Conservation (phyloP, 2,113 vertebrate genomes). For the Catharus fuscescens region DNA sequence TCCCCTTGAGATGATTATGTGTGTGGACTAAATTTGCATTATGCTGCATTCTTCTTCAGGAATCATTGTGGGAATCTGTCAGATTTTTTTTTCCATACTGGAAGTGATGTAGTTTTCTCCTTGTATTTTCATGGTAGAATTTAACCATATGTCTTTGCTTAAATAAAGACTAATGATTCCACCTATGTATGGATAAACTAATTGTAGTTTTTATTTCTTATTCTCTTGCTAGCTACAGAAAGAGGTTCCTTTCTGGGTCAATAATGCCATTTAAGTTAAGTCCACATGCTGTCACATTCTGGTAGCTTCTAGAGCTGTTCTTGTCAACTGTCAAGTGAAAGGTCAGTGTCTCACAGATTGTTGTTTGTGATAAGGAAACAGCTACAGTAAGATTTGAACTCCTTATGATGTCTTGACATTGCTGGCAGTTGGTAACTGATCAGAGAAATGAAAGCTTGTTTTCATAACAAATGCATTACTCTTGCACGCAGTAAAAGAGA, state of each 20-base stretch:
- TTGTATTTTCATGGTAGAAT: not conserved
- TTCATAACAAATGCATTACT: not conserved
- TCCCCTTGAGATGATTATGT: not conserved
- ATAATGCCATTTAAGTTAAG: conserved; percentile 56
- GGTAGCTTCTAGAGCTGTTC: conserved; percentile 38
- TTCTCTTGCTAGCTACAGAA: not conserved
- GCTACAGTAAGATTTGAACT: not conserved
- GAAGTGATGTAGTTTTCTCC: not conserved
- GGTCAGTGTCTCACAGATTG: conserved; percentile 57
- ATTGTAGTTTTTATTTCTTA: not conserved
- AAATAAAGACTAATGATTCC: conserved; percentile 9
- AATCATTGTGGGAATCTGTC: not conserved
- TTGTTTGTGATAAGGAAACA: not conserved
- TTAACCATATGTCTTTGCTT: not conserved
- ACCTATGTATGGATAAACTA: not conserved
- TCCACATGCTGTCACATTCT: conserved; percentile 29
- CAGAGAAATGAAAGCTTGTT: not conserved
- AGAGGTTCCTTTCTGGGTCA: conserved; percentile 65
- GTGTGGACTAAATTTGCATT: not conserved
- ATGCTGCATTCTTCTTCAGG: not conserved
- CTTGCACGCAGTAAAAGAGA: not conserved
- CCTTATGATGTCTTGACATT: not conserved
- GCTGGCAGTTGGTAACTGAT: not conserved
- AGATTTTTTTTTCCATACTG: not conserved
- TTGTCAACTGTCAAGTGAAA: conserved; percentile 38